Conservation (phyloP, 2,113 vertebrate genomes). For the Notarius quadriscutis region DNA sequence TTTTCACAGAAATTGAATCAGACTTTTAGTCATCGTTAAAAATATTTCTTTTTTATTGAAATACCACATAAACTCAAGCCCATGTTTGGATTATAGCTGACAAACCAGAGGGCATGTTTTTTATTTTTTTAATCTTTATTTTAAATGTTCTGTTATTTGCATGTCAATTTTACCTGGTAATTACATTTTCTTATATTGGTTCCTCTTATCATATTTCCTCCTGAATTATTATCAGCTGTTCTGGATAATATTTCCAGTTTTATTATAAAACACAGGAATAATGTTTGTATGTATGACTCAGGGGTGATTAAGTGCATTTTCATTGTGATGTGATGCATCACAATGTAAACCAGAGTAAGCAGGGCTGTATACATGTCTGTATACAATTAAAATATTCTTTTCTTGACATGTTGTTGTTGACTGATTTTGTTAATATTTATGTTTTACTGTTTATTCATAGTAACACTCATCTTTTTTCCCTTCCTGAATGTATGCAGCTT, state of each 20-base stretch:
- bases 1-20: not conserved
- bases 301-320: not conserved
- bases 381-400: constrained; percentile 4
- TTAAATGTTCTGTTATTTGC: constrained; percentile 5
- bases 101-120: not conserved
- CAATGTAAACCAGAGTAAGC: not conserved
- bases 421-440: too few relatives aligned
- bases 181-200: not conserved
- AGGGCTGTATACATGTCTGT: too few relatives aligned
- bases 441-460: too few relatives aligned
- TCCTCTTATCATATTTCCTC: not conserved
- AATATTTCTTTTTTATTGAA: not conserved
- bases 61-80: not conserved
- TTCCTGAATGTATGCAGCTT: not conserved
- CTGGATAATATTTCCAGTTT: not conserved
- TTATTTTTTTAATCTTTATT: not conserved
- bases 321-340: not conserved
- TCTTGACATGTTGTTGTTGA: not conserved
- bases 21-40: not conserved
- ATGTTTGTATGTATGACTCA: constrained; percentile 14
- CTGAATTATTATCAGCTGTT: not conserved
- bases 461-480: not conserved
- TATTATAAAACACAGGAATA: not conserved
- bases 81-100: not conserved
- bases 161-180: not conserved